Evolutionary conservation across 2,888 invertebrate species (phyloP).

Genomic region (Ochropacha duplaris): DNA sequence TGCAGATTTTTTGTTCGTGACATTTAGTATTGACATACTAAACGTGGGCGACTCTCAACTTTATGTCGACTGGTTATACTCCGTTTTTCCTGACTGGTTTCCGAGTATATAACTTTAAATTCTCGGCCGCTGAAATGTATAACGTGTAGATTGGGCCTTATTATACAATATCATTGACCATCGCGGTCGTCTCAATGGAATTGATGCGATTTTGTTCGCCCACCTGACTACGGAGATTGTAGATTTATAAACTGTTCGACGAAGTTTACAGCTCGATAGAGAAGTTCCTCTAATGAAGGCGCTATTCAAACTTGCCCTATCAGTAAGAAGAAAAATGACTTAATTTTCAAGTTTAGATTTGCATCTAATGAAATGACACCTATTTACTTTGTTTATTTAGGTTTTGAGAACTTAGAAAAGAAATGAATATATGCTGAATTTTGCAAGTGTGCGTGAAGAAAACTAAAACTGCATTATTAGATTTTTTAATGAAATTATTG

Average conservation of each 20-base stretch:
- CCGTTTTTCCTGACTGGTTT: too few species aligned
- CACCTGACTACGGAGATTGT: slow-evolving; percentile 1
- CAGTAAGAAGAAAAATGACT: not conserved
- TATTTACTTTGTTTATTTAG: not conserved
- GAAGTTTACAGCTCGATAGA: slow-evolving; percentile 3
- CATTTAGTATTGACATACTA: too few species aligned
- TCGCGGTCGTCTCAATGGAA: slow-evolving; percentile 7
- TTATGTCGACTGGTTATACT: too few species aligned
- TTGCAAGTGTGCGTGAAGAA: too few species aligned
- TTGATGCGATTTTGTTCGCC: slow-evolving; percentile 9
- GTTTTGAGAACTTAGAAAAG: not conserved
- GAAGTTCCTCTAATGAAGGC: slow-evolving; percentile 14
- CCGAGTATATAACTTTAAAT: too few species aligned
- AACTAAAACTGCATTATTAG: too few species aligned
- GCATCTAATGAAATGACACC: slow-evolving; percentile 1
- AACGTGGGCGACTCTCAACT: too few species aligned
- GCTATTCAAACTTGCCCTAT: slow-evolving; percentile 8
- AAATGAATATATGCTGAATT: too few species aligned
- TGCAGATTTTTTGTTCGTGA: too few species aligned
- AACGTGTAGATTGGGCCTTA: too few species aligned
- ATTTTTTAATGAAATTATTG: too few species aligned
- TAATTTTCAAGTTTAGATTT: not conserved
- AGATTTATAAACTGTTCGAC: slow-evolving; percentile 10
- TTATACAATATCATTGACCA: not conserved
- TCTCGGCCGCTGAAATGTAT: too few species aligned